Conservation (phyloP, 2,888 invertebrate genomes). For the Noctua comes region DNA sequence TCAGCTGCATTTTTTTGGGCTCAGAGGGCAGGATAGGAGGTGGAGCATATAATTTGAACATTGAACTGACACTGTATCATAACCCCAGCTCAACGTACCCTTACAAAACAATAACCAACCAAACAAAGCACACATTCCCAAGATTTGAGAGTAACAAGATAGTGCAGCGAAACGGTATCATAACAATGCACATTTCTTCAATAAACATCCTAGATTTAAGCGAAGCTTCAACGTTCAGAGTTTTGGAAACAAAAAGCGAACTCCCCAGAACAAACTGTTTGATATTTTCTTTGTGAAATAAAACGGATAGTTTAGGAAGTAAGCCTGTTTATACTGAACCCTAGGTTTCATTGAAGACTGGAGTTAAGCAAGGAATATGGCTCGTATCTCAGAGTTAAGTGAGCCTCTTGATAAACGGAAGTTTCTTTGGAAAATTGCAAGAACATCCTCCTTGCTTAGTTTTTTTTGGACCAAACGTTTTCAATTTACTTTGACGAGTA, state of each 20-base stretch:
- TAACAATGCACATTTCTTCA: constrained; percentile 43
- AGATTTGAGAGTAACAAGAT: constrained; percentile 29
- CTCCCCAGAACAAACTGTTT: constrained; percentile 44
- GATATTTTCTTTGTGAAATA: constrained; percentile 59
- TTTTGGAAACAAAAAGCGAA: constrained; percentile 37
- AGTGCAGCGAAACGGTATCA: constrained; percentile 16
- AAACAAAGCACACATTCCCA: constrained; percentile 24
- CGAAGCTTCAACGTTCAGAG: constrained; percentile 24
- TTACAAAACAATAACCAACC: not conserved
- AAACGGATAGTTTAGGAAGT: constrained; percentile 56
- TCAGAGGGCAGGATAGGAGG: too few species aligned
- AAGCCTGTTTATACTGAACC: constrained; percentile 42
- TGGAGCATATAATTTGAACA: not conserved
- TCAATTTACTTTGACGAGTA: not conserved
- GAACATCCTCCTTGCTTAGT: not conserved
- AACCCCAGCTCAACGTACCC: not conserved
- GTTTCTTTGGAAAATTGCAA: not conserved
- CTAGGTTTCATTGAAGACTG: constrained; percentile 24
- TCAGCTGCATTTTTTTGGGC: too few species aligned
- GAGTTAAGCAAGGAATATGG: constrained; percentile 12
- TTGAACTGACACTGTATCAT: not conserved
- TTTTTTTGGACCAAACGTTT: not conserved
- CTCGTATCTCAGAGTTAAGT: constrained; percentile 19
- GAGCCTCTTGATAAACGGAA: constrained; percentile 26
- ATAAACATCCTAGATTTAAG: constrained; percentile 56